These are phyloP conservation scores for Morelia viridis DNA, from an alignment of 2,797 vertebrate genomes.

Conservation along the genomic window DNA sequence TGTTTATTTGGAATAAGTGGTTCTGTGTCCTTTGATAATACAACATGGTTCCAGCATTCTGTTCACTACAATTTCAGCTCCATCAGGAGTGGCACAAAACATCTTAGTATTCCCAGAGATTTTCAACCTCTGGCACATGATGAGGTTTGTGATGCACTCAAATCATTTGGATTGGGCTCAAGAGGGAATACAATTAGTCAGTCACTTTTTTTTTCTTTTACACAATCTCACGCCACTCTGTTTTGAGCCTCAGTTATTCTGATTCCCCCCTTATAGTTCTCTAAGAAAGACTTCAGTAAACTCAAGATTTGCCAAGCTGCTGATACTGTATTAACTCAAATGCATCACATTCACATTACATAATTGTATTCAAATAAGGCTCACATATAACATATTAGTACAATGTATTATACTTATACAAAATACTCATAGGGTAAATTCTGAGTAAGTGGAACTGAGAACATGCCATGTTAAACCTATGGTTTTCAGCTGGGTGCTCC, in stretches of 20 bases:
- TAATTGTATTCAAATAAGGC: slow-evolving; percentile 21
- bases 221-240: slow-evolving; percentile 52
- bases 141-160: slow-evolving; percentile 77
- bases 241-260: slow-evolving; percentile 54
- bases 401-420: neutral
- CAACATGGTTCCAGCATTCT: slow-evolving; percentile 83
- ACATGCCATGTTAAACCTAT: neutral
- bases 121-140: slow-evolving; percentile 74
- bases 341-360: slow-evolving; percentile 1
- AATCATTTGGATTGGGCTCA: slow-evolving; percentile 73
- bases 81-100: slow-evolving; percentile 73
- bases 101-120: slow-evolving; percentile 77
- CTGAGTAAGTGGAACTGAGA: neutral
- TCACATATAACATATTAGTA: rapidly evolving
- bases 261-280: slow-evolving; percentile 37
- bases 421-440: slow-evolving; percentile 13
- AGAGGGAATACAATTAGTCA: slow-evolving; percentile 67
- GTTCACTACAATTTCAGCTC: slow-evolving; percentile 79
- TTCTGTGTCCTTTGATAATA: slow-evolving; percentile 87
- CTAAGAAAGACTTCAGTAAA: slow-evolving; percentile 6
- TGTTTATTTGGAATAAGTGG: slow-evolving; percentile 89
- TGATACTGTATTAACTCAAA: slow-evolving; percentile 9
- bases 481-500: rapidly evolving
- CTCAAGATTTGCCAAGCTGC: slow-evolving; percentile 20
- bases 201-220: slow-evolving; percentile 66